Conservation (phyloP, 1,140 invertebrate genomes). For the Sycophila sp. region DNA sequence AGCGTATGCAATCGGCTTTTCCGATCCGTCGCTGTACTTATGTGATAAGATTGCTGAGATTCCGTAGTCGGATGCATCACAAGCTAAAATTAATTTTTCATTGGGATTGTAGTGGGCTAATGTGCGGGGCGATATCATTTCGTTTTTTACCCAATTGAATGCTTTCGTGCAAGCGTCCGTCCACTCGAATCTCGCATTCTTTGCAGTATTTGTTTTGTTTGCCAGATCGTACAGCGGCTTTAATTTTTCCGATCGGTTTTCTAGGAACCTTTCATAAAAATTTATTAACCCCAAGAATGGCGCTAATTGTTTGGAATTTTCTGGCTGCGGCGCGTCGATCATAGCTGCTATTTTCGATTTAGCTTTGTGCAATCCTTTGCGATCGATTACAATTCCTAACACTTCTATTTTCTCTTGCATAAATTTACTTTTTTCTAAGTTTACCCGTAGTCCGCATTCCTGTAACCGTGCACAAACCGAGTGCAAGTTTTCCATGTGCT, state of each 20-base stretch:
- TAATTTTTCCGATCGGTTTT: background rate
- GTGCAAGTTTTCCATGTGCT: constrained; percentile 12
- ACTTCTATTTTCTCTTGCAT: background rate
- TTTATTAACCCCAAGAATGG: constrained; percentile 19
- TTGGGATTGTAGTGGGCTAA: constrained; percentile 31
- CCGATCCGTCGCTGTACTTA: background rate
- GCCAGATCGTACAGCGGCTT: constrained; percentile 1
- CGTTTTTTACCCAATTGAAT: background rate
- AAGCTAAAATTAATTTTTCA: constrained; percentile 27
- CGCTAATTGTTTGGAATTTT: background rate
- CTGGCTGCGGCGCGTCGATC: background rate
- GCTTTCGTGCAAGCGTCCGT: background rate
- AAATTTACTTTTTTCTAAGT: constrained; percentile 16
- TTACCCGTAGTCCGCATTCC: background rate
- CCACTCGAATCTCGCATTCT: background rate
- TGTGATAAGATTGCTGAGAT: constrained; percentile 36
- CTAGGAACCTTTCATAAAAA: constrained; percentile 26
- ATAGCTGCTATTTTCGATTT: constrained; percentile 2
- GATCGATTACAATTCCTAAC: constrained; percentile 15
- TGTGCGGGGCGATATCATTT: constrained; percentile 1
- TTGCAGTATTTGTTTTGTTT: too few relatives aligned
- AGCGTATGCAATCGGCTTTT: constrained; percentile 14
- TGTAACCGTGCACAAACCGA: background rate
- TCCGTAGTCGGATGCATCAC: constrained; percentile 36
- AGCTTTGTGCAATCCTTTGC: background rate